A percentile compares a stretch with the other conserved stretches of the same genome.
Conservation (phyloP, 2,113 vertebrate genomes). For the Hippocampus abdominalis region DNA sequence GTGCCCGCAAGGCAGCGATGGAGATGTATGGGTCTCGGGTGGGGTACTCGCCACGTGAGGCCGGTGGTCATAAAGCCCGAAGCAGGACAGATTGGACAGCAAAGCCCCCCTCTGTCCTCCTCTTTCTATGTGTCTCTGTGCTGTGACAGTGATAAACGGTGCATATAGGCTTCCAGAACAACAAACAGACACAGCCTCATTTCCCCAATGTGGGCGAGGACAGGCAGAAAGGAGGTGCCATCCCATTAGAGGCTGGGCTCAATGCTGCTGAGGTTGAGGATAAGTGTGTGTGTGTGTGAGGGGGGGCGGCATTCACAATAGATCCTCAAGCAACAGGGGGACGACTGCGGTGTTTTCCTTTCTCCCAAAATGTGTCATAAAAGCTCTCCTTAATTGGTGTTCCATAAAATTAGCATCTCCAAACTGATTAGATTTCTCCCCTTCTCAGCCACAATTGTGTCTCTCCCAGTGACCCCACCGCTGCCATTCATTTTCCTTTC, state of each 20-base stretch:
- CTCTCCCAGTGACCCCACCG: constrained; percentile 51
- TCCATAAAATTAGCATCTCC: constrained; percentile 76
- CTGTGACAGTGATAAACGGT: constrained; percentile 68
- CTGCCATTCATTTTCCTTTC: constrained; percentile 61
- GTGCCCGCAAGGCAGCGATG: constrained; percentile 56
- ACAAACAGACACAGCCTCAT: constrained; percentile 72
- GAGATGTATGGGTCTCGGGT: constrained; percentile 64
- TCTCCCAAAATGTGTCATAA: constrained; percentile 64
- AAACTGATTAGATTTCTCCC: constrained; percentile 73
- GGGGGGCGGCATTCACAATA: constrained; percentile 23
- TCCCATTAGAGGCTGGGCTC: constrained; percentile 66
- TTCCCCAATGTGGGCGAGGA: constrained; percentile 69
- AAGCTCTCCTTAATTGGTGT: constrained; percentile 72
- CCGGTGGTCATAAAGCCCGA: constrained; percentile 52
- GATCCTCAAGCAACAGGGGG: constrained; percentile 34
- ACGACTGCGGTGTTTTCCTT: constrained; percentile 63
- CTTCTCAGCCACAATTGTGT: constrained; percentile 51
- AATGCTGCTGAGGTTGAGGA: constrained; percentile 47
- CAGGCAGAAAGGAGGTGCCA: constrained; percentile 69
- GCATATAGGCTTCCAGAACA: constrained; percentile 55
- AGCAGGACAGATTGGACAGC: constrained; percentile 66
- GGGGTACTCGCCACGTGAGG: constrained; percentile 60
- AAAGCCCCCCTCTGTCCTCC: constrained; percentile 17
- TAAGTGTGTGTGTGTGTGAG: constrained; percentile 13
- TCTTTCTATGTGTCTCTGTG: constrained; percentile 51